Evolutionary conservation across 2,888 invertebrate species (phyloP), one percentile per base, ranked within the genome.

Genomic region (Coelopa pilipes): DNA sequence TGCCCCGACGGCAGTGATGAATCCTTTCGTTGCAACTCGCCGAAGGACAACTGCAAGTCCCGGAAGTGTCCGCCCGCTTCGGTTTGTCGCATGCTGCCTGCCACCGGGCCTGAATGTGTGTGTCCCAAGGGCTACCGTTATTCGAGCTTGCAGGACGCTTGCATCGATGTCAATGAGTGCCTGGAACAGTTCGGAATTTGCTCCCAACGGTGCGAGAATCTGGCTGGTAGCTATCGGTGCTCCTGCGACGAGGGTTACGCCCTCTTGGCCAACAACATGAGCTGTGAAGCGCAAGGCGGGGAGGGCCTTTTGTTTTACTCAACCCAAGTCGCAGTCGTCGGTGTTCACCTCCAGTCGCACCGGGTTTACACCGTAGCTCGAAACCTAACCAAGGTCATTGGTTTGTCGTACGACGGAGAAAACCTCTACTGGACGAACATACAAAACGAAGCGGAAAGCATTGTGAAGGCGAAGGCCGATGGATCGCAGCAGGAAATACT

Each of bases 361-460:
- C 79, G 82, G 70, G 75, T 87, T 11, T 83, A 80, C 71, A 82
- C 82, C 12, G 83, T 92, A 1, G 89, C 89, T 0, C 85, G 82
- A 49, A 88, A 90, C 76, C 83, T 91, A 45, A 89, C 89, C 57
- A 90, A 91, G 76, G 91, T 90, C 0, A 85, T 88, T 72, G 94
- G 93, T 0, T 91, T 96, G 0, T 89, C 92, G 0, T 92, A 89
- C 79, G 94, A 96, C 81, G 93, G 92, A 0, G 88, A 88, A 2
- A 88, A 91, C 78, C 85, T 95, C 46, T 96, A 94, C 83, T 96
- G 95, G 95, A 93, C 94, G 5, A 93, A 94, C 80, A 90, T 92
- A 0, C 89, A 90, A 1, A 85, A 90, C 5, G 92, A 92, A 2
- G 90, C 91, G n/a, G 93, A 94, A 84, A 90, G 92, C 12, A 93